A percentile compares a stretch with the other conserved stretches of the same genome.
Evolutionary conservation across 2,888 invertebrate genomes (phyloP).

Genomic region (Dasysyrphus tricinctus): DNA sequence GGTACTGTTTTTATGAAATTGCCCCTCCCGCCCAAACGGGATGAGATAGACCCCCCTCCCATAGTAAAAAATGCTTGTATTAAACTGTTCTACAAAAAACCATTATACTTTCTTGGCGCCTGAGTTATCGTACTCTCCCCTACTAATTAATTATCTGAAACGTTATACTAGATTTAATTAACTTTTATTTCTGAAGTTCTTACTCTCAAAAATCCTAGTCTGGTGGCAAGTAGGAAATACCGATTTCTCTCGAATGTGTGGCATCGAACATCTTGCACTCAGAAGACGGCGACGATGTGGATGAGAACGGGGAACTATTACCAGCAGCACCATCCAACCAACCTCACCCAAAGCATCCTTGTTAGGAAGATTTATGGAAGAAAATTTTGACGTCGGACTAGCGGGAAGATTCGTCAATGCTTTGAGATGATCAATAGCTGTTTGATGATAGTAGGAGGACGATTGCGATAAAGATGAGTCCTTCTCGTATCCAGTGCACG

Average conservation of each 20-base stretch:
- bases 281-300: constrained; percentile 54
- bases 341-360: constrained; percentile 35
- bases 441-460: constrained; percentile 77
- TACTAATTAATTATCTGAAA: constrained; percentile 63
- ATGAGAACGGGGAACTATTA: constrained; percentile 53
- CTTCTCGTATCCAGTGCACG: constrained; percentile 68
- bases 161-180: constrained; percentile 68
- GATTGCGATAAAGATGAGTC: constrained; percentile 66
- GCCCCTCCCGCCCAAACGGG: too few species aligned
- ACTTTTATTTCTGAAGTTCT: constrained; percentile 40
- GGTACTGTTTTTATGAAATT: too few species aligned
- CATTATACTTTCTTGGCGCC: too few species aligned
- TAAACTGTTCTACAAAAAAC: too few species aligned
- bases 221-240: constrained; percentile 94
- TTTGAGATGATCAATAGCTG: constrained; percentile 85
- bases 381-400: constrained; percentile 84
- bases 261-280: constrained; percentile 90
- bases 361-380: constrained; percentile 83
- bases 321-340: constrained; percentile 10
- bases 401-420: constrained; percentile 84
- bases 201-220: constrained; percentile 85
- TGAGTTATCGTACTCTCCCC: too few species aligned
- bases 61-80: too few species aligned
- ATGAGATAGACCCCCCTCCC: too few species aligned
- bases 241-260: constrained; percentile 95